phyloP scores from a whole-genome alignment of 2,888 invertebrate genomes.

The Formica aserva region DNA sequence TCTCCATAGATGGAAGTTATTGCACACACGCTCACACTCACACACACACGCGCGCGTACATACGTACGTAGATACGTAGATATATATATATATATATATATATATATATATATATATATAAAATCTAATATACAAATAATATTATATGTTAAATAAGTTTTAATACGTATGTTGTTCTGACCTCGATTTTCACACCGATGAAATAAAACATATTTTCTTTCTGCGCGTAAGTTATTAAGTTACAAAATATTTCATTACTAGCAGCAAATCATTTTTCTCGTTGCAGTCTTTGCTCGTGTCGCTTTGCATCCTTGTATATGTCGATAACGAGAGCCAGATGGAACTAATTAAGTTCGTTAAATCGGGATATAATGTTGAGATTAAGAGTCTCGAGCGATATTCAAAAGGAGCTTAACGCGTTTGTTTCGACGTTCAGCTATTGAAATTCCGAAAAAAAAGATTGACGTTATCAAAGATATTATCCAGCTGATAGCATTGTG shows the following conservation, averaged over 20 bases:
- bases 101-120: too few species aligned
- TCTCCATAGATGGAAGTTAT: background rate
- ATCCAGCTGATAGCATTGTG: background rate
- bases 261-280: slow-evolving; percentile 20
- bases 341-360: slow-evolving; percentile 46
- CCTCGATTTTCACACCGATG: background rate
- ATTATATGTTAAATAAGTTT: slow-evolving; percentile 21
- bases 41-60: background rate
- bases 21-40: background rate
- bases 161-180: slow-evolving; percentile 22
- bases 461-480: background rate
- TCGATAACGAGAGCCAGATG: slow-evolving; percentile 21
- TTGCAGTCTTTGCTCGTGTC: background rate
- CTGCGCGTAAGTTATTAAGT: background rate
- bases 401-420: slow-evolving; percentile 11
- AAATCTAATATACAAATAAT: background rate
- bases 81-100: background rate
- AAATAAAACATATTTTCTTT: slow-evolving; percentile 25
- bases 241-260: slow-evolving; percentile 42
- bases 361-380: slow-evolving; percentile 2
- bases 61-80: too few species aligned
- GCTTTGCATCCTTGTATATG: slow-evolving; percentile 22
- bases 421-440: background rate
- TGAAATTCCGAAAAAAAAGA: background rate
- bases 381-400: background rate